These are phyloP conservation scores for Fopius arisanus DNA, from an alignment of 1,140 invertebrate species.

Conservation along the genomic window DNA sequence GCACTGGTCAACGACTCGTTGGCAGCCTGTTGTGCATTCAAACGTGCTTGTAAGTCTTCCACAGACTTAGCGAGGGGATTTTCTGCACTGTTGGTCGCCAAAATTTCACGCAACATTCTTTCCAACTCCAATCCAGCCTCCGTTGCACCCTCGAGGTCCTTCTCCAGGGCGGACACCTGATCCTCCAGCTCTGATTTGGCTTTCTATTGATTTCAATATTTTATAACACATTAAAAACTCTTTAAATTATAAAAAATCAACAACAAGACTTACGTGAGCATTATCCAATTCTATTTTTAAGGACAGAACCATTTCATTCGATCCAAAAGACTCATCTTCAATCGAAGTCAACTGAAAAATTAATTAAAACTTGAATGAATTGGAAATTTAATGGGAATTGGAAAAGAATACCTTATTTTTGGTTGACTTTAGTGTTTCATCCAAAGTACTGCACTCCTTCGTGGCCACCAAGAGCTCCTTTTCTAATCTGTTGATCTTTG, in stretches of 20 bases:
- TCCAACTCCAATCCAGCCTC: slow-evolving; percentile 73
- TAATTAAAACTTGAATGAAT: slow-evolving; percentile 28
- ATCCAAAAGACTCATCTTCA: slow-evolving; percentile 75
- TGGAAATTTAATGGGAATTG: slow-evolving; percentile 30
- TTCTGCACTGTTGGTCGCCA: slow-evolving; percentile 68
- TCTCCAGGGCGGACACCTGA: slow-evolving; percentile 68
- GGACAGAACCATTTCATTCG: slow-evolving; percentile 71
- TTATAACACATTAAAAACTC: slow-evolving; percentile 9
- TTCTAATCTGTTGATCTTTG: slow-evolving; percentile 71
- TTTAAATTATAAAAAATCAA: background rate
- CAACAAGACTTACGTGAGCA: slow-evolving; percentile 48
- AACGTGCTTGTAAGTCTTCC: slow-evolving; percentile 69
- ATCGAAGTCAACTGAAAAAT: slow-evolving; percentile 61
- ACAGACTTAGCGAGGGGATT: slow-evolving; percentile 70
- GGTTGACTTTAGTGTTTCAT: slow-evolving; percentile 71
- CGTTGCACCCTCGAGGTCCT: slow-evolving; percentile 72
- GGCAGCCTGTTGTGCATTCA: slow-evolving; percentile 69
- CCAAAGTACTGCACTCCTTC: slow-evolving; percentile 74
- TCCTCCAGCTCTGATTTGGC: slow-evolving; percentile 65
- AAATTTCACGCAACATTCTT: slow-evolving; percentile 71
- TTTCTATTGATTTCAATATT: slow-evolving; percentile 40
- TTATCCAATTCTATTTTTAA: slow-evolving; percentile 56
- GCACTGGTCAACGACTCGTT: slow-evolving; percentile 60
- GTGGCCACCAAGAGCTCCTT: slow-evolving; percentile 63
- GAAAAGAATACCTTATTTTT: slow-evolving; percentile 67